Evolutionary conservation across 2,888 invertebrate species (phyloP), one percentile per base, ranked within the genome.

Genomic region (Laothoe populi): DNA sequence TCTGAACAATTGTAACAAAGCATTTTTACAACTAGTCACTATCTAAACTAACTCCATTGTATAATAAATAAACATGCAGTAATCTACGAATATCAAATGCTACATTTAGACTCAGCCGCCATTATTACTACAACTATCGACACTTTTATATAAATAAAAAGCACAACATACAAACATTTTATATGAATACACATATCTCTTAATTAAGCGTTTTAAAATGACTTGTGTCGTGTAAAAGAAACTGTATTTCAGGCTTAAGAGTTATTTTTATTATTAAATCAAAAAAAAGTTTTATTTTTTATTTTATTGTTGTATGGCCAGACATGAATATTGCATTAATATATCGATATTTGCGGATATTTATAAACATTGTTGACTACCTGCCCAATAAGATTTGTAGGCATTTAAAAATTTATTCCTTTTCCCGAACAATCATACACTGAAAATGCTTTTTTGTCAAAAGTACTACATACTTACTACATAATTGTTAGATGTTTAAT

Each of bases 31-130:
- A 31, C 31, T 35, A 53, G 19, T 11, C 21, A 23, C 45, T 46
- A 21, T 46, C 7, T 24, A 23, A 21, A 23, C 49, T 19, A 31
- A 10, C n/a, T 24, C 10, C 49, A 53, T 53, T 7, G 19, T 31
- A n/a, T n/a, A n/a, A n/a, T n/a, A 26, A 31, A 53, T 35, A 35
- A 35, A 53, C 35, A 48, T 48, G 48, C 48, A 35, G 19, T 53
- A 53, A 8, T 19, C 53, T 53, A 53, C 19, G 19, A 53, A 53
- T 53, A 53, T 53, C 53, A 53, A 53, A 53, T 19, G 53, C 53
- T 53, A 53, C 19, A 23, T 23, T 23, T 38, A 53, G 35, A 35
- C 8, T 19, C 19, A 42, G 38, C 42, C 42, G 42, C 42, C 31
- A 19, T 53, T 31, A 24, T 31, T 19, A 19, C 19, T 53, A 53